A percentile compares a stretch with the other conserved stretches of the same genome.
Evolutionary conservation across 1,140 invertebrate genomes (phyloP).

Genomic region (Eriosoma lanigerum): DNA sequence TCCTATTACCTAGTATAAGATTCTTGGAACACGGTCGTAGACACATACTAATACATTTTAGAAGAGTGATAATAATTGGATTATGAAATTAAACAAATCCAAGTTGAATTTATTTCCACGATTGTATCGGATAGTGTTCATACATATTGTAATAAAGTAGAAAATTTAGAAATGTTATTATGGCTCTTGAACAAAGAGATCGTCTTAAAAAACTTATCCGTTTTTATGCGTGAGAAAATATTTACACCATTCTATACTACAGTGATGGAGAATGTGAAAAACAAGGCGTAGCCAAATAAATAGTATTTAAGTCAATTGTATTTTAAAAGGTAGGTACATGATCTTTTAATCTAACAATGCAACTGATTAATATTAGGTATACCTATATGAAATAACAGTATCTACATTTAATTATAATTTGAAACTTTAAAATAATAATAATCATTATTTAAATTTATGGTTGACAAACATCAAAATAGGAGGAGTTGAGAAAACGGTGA

Average conservation of each 20-base stretch:
- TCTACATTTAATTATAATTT: neutral
- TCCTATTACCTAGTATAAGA: too few species aligned
- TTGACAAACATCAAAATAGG: neutral
- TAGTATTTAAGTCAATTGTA: slow-evolving; percentile 15
- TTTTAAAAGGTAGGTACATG: slow-evolving; percentile 16
- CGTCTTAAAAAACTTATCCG: slow-evolving; percentile 2
- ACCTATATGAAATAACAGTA: neutral
- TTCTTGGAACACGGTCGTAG: too few species aligned
- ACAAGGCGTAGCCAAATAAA: slow-evolving; percentile 8
- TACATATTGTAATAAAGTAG: neutral
- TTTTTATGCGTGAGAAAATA: slow-evolving; percentile 18
- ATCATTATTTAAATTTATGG: neutral
- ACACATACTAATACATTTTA: too few species aligned
- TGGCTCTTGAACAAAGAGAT: slow-evolving; percentile 31
- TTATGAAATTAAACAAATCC: slow-evolving; percentile 29
- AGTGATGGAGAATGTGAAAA: slow-evolving; percentile 24
- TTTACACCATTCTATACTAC: neutral
- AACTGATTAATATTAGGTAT: neutral
- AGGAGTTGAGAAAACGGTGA: neutral
- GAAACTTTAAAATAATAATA: neutral
- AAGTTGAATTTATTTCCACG: slow-evolving; percentile 30
- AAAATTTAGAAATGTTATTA: neutral
- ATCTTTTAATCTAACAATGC: neutral
- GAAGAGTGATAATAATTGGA: neutral
- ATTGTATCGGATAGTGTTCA: neutral